A percentile compares a stretch with the other conserved stretches of the same genome.
Conservation (phyloP, 2,113 vertebrate species). For the Varanus komodoensis region DNA sequence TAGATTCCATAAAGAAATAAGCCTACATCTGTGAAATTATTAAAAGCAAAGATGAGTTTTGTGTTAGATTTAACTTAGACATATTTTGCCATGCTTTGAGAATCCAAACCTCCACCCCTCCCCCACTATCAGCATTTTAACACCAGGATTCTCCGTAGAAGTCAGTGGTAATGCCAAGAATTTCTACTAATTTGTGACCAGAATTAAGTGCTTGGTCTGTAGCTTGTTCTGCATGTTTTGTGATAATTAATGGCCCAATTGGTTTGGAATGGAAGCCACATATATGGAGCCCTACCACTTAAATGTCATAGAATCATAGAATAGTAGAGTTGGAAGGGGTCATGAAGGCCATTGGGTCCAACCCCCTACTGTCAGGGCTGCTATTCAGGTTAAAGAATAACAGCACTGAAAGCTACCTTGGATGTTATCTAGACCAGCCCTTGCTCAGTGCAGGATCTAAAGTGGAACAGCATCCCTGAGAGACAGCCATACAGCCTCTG, state of each 20-base stretch:
- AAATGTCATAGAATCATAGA: neutral
- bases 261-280: constrained; percentile 17
- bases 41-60: neutral
- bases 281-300: constrained; percentile 40
- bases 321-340: too few species aligned
- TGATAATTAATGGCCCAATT: constrained; percentile 25
- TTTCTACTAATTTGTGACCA: constrained; percentile 4
- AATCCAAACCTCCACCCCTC: neutral
- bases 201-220: constrained; percentile 37
- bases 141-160: constrained; percentile 17
- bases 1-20: neutral
- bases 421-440: too few species aligned
- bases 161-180: neutral
- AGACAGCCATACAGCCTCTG: too few species aligned
- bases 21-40: neutral
- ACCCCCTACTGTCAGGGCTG: too few species aligned
- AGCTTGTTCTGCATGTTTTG: constrained; percentile 16
- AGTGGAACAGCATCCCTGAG: too few species aligned
- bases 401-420: too few species aligned
- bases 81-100: neutral
- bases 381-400: too few species aligned
- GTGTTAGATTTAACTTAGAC: neutral
- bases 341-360: too few species aligned
- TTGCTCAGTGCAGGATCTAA: too few species aligned
- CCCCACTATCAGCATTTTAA: constrained; percentile 3